phyloP scores from a whole-genome alignment of 2,888 invertebrate genomes.

The Periphyllus acericola region DNA sequence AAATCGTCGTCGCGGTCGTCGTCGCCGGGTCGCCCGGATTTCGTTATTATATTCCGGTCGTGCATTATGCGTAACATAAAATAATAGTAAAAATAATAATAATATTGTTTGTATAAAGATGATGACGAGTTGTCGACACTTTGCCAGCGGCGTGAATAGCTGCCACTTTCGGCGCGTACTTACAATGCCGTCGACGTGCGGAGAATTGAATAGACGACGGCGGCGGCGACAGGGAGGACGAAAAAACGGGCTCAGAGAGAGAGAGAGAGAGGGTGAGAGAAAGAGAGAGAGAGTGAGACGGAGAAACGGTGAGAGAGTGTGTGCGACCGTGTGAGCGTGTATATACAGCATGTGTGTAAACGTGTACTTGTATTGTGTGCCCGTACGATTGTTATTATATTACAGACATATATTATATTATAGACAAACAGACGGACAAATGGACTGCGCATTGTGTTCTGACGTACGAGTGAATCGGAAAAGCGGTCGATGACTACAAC shows the following conservation, averaged over 20 bases:
- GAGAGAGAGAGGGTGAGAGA: not conserved
- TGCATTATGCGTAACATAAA: not conserved
- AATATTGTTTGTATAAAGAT: not conserved
- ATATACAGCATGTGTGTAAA: not conserved
- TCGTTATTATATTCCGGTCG: constrained; percentile 40
- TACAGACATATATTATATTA: constrained; percentile 49
- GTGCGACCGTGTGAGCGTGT: not conserved
- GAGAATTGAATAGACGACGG: constrained; percentile 29
- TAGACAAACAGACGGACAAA: constrained; percentile 55
- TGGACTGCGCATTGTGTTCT: constrained; percentile 51
- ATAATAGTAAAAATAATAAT: not conserved
- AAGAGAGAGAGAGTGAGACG: not conserved
- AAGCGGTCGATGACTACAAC: constrained; percentile 53
- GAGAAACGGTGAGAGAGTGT: not conserved
- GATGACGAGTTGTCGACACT: constrained; percentile 50
- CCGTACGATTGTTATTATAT: constrained; percentile 7
- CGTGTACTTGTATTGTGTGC: not conserved
- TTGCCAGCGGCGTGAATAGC: constrained; percentile 41
- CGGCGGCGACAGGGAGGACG: not conserved
- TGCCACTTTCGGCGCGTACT: constrained; percentile 46
- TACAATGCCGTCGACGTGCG: constrained; percentile 34
- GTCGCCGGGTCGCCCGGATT: constrained; percentile 19
- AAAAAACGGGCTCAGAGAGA: not conserved
- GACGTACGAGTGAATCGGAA: constrained; percentile 61
- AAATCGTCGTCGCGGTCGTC: not conserved